These are phyloP conservation scores for Python bivittatus DNA, from an alignment of 2,113 vertebrate genomes.

Conservation along the genomic window DNA sequence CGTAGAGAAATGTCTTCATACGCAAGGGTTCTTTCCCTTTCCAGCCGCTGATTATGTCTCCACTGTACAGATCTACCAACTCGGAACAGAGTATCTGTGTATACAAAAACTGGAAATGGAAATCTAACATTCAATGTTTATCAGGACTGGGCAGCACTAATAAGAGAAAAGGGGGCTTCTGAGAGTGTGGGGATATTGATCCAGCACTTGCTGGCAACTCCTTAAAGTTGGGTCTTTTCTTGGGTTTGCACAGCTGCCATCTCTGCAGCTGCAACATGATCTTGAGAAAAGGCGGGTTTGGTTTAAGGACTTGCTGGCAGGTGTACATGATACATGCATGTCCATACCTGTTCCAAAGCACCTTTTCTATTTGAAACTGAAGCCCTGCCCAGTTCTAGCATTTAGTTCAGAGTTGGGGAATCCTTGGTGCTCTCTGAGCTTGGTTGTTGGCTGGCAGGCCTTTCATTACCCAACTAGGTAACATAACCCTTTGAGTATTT, in stretches of 20 bases:
- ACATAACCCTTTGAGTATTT: background rate
- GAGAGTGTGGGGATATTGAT: background rate
- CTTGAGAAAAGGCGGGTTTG: background rate
- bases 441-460: background rate
- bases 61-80: background rate
- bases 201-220: background rate
- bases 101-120: background rate
- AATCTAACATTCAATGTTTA: background rate
- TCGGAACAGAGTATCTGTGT: background rate
- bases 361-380: background rate
- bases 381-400: background rate
- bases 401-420: background rate
- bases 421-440: background rate
- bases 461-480: background rate
- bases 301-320: background rate
- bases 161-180: background rate
- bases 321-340: background rate
- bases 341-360: background rate
- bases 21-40: background rate
- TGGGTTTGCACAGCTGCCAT: background rate
- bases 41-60: background rate
- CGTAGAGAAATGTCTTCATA: background rate
- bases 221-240: background rate
- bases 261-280: background rate
- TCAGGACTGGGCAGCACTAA: background rate